A percentile compares a stretch with the other conserved stretches of the same genome.
Conservation (phyloP, 2,797 vertebrate genomes). For the Esox lucius region DNA sequence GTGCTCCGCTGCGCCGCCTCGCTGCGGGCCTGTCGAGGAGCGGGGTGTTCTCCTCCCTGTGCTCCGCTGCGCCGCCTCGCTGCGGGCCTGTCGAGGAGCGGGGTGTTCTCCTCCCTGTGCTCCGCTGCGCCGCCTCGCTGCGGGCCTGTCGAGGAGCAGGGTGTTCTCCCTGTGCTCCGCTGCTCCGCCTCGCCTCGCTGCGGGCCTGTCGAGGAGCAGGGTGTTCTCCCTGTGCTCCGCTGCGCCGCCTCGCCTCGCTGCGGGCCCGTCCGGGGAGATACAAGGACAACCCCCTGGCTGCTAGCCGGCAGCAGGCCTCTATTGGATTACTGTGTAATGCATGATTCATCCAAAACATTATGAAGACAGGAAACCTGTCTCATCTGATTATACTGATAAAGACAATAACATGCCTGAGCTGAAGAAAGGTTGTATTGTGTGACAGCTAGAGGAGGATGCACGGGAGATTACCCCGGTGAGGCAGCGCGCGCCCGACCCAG, state of each 20-base stretch:
- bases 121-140: neutral
- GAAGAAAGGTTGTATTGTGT: neutral
- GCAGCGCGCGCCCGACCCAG: neutral
- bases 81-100: neutral
- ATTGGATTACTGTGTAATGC: constrained; percentile 4
- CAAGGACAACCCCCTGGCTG: constrained; percentile 2
- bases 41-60: neutral
- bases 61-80: too few species aligned
- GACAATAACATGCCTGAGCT: constrained; percentile 8
- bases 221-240: neutral
- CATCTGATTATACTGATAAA: constrained; percentile 31
- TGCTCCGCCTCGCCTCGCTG: too few species aligned
- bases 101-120: neutral
- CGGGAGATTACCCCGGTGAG: too few species aligned
- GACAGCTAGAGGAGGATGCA: too few species aligned
- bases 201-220: neutral
- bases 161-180: neutral
- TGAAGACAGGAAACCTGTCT: constrained; percentile 20
- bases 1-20: neutral
- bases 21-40: neutral
- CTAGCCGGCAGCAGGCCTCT: constrained; percentile 4
- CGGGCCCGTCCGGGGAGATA: neutral
- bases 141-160: too few species aligned
- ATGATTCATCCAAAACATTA: constrained; percentile 23
- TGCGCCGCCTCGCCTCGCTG: too few species aligned